Percentiles rank a stretch among this genome's conserved stretches.
These are phyloP conservation scores for Porites rus DNA, from an alignment of 92 coral and sea anemone genomes.

Conservation along the genomic window DNA sequence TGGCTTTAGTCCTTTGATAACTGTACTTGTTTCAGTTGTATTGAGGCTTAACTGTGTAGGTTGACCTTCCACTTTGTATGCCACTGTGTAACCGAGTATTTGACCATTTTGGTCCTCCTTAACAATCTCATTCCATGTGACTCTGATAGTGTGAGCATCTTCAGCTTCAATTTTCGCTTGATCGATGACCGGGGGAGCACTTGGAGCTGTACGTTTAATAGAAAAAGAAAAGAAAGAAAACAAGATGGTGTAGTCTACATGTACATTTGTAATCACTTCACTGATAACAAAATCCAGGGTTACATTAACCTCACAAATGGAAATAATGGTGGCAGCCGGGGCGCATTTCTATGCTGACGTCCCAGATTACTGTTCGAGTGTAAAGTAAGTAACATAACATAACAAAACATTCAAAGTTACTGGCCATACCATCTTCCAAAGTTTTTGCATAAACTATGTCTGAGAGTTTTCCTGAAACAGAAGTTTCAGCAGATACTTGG, in stretches of 20 bases:
- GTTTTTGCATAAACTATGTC: conserved; percentile 50
- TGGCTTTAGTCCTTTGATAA: conserved; percentile 47
- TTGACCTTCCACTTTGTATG: conserved; percentile 35
- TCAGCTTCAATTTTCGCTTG: conserved; percentile 19
- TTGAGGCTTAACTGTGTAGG: not conserved
- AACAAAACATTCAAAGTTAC: too few relatives aligned
- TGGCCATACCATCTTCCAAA: conserved; percentile 63
- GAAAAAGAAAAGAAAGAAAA: not conserved
- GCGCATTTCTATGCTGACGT: too few relatives aligned
- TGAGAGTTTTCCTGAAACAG: conserved; percentile 62
- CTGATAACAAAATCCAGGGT: too few relatives aligned
- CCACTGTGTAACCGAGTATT: conserved; percentile 63
- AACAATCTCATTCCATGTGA: conserved; percentile 56
- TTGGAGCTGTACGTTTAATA: conserved; percentile 42
- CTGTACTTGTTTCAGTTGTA: conserved; percentile 33
- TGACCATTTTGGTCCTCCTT: conserved; percentile 52
- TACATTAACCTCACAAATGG: too few relatives aligned
- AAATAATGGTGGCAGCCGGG: too few relatives aligned
- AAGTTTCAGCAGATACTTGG: conserved; percentile 70
- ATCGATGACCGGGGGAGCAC: conserved; percentile 48
- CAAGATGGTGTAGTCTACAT: too few relatives aligned
- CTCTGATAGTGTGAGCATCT: conserved; percentile 74
- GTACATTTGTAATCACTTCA: too few relatives aligned
- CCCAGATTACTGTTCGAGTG: too few relatives aligned
- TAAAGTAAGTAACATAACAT: too few relatives aligned